Percentiles rank a stretch among this genome's conserved stretches.
These are phyloP conservation scores for Epinephelus cyanopodus DNA, from an alignment of 2,113 vertebrate species.

Conservation along the genomic window DNA sequence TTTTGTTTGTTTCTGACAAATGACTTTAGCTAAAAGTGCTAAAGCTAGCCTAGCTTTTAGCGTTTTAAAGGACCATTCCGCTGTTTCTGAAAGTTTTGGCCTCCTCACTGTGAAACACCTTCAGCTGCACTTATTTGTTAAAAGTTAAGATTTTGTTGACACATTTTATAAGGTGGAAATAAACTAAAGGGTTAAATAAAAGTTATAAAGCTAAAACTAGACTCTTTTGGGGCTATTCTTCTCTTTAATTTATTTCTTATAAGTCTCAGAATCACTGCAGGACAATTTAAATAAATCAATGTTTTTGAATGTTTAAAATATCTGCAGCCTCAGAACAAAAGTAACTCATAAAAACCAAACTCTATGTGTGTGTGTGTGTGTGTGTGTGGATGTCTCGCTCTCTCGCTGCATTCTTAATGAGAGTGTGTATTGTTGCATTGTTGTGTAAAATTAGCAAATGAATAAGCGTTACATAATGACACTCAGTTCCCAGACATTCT, in stretches of 20 bases:
- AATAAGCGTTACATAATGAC: constrained; percentile 78
- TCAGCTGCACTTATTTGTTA: no score
- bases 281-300: not conserved
- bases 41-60: no score
- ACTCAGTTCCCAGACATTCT: constrained; percentile 60
- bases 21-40: not conserved
- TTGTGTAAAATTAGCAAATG: constrained; percentile 83
- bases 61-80: no score
- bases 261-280: not conserved
- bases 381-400: constrained; percentile 4
- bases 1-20: not conserved
- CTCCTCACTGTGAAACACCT: not conserved
- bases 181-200: no score
- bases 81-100: not conserved
- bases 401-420: constrained; percentile 77
- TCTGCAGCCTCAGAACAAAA: not conserved
- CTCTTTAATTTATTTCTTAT: no score
- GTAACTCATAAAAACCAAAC: not conserved
- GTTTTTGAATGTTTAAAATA: not conserved
- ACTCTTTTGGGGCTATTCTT: no score
- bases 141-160: no score
- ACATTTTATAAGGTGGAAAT: no score
- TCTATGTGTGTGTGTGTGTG: not conserved
- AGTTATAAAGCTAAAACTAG: no score
- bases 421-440: constrained; percentile 72